Conservation (phyloP, 2,113 vertebrate genomes). For the Aptenodytes forsteri region DNA sequence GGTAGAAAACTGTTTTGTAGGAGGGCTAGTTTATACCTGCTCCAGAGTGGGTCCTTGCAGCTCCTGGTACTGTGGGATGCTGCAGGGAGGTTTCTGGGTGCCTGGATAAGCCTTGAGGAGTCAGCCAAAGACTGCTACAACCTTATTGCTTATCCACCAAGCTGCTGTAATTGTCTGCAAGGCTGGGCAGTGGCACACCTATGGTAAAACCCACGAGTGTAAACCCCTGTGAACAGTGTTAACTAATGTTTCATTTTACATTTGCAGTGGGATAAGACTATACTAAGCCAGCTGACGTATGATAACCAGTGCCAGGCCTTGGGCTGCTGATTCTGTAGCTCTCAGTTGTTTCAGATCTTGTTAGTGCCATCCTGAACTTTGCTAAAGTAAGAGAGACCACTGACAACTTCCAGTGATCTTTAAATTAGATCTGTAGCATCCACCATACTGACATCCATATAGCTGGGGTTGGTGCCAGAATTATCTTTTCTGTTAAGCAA, state of each 20-base stretch:
- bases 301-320: background rate
- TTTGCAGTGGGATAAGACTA: background rate
- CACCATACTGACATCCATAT: background rate
- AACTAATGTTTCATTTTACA: background rate
- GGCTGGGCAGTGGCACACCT: background rate
- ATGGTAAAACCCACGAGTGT: fast-evolving
- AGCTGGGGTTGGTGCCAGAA: background rate
- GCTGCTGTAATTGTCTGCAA: background rate
- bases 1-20: background rate
- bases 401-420: background rate
- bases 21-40: background rate
- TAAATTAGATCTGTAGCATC: background rate
- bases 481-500: background rate
- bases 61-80: background rate
- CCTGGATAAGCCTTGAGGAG: background rate
- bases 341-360: background rate
- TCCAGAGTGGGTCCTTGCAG: background rate
- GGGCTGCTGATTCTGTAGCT: background rate
- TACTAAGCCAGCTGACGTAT: background rate
- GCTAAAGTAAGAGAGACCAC: background rate
- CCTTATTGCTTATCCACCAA: background rate
- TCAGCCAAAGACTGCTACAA: background rate
- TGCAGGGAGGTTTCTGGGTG: background rate
- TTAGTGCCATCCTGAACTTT: background rate
- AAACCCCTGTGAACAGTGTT: background rate